Base-by-base conservation (phyloP, 2,888 invertebrate genomes). In the Nymphalis c-album region DNA sequence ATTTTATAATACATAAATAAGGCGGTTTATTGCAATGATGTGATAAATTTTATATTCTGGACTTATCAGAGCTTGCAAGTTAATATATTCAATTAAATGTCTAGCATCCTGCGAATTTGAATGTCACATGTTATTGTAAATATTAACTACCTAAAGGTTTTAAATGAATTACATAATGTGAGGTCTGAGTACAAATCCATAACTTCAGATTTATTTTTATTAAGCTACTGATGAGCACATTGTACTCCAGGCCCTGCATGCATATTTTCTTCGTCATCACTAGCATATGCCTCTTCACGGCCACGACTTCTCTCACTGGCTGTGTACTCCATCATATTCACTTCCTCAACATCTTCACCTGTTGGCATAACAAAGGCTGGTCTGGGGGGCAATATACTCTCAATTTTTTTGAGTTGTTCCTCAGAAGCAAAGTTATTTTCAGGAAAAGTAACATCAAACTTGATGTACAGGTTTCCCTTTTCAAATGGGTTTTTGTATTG, bases 361-460 rank as follows among this genome's bases (percentile, higher is more conserved):
- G 93, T 92, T 0, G 97, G 97, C 93, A 96, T 94, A 22, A 90
- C 93, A 81, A 96, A 94, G 5, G 90, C 90, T 60, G 96, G 94
- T 72, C 96, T 93, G 0, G 95, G 93, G 0, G 98, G 97, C 77
- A 98, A 88, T 67, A 97, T 84, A 61, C 88, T 90, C 85, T 97
- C 97, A 73, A 98, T 90, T 79, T 94, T 87, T 91, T 95, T 89
- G 75, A 95, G 80, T 77, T 94, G 94, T 64, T 93, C 93, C 74
- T 95, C 94, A 72, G 94, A 93, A 46, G 95, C 94, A 90, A 97
- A 98, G 81, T 97, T 93, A 77, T 95, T 95, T 51, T 94, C 94
- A 53, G 98, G 98, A 88, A 98, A 98, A 70, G 94, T 93, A 64
- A 98, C 95, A 78, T 95, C 95, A 92, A 99, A 98, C 77, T 96